Evolutionary conservation across 2,888 invertebrate genomes (phyloP), one percentile per base, ranked within the genome.

Genomic region (Tholera decimalis): DNA sequence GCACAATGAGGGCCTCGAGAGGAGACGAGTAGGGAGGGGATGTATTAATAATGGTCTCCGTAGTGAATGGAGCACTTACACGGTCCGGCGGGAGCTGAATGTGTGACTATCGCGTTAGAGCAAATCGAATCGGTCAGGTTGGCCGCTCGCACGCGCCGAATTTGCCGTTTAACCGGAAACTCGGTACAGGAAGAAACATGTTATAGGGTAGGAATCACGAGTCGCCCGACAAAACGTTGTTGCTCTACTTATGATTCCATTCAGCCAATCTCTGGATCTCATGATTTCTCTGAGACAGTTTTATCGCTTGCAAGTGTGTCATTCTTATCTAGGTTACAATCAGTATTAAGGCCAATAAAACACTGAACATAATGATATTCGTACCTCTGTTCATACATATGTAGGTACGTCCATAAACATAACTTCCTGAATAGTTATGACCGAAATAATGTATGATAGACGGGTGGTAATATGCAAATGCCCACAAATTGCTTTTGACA

Each of bases 11-110:
- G 89, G 91, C 88, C 92, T 90, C 87, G 85, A 89, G 90, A 91
- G 91, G 88, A 91, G 89, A 86, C 87, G 88, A 87, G 88, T 84
- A 83, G 89, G 89, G 91, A 89, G 91, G 92, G 92, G 91, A 91
- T 91, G 91, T 94, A 94, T 94, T 95, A 94, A 95, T 95, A 94
- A 94, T 93, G 91, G 91, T 90, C 90, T 87, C 85, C 89, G 90
- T 88, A 89, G 91, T 93, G 94, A 94, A 94, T 94, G 92, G 92
- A 92, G 90, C 93, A 94, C 94, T 94, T 93, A 94, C 93, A 93
- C 93, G 93, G 89, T 94, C 93, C 92, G 85, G 82, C 89, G 93
- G 93, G 93, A 92, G 88, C 87, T 90, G 90, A 93, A 93, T 93
- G 93, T 94, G 94, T 93, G 93, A 93, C 94, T 91, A 93, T 93